phyloP scores from a whole-genome alignment of 1,140 invertebrate species.

The Idris sp. region DNA sequence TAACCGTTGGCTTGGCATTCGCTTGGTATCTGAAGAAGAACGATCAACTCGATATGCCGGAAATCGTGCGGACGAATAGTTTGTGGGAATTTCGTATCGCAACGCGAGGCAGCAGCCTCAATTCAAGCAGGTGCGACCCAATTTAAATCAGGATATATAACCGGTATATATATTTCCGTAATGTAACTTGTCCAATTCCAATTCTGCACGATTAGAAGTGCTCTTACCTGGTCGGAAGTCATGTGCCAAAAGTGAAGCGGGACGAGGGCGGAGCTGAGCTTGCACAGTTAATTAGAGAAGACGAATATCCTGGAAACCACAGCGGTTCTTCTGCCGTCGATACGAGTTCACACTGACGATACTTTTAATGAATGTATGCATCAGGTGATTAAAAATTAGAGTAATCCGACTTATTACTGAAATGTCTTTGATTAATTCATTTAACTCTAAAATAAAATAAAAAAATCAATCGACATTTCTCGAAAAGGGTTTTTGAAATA shows the following conservation, averaged over 20 bases:
- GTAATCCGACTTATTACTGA: no score
- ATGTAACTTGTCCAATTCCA: slow-evolving; percentile 61
- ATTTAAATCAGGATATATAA: slow-evolving; percentile 64
- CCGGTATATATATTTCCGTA: slow-evolving; percentile 62
- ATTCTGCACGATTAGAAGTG: slow-evolving; percentile 37
- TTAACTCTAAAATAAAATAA: no score
- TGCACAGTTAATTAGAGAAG: slow-evolving; percentile 59
- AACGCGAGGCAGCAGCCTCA: no score
- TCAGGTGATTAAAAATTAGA: slow-evolving; percentile 27
- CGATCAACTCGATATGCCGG: slow-evolving; percentile 57
- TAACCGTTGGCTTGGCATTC: slow-evolving; percentile 52
- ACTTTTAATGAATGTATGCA: no score
- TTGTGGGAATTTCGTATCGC: slow-evolving; percentile 47
- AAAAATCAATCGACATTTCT: no score
- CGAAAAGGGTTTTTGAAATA: no score
- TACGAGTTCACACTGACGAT: not conserved
- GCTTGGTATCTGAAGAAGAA: slow-evolving; percentile 58
- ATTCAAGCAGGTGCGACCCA: slow-evolving; percentile 39
- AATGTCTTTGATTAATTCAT: no score
- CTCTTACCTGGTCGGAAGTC: slow-evolving; percentile 23
- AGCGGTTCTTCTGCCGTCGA: slow-evolving; percentile 24
- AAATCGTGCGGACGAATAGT: slow-evolving; percentile 62
- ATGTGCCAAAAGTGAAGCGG: slow-evolving; percentile 6
- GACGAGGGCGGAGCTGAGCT: no score
- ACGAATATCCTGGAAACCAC: slow-evolving; percentile 40